phyloP scores from a whole-genome alignment of 1,140 invertebrate species.

The Drosophila nigromelanica region DNA sequence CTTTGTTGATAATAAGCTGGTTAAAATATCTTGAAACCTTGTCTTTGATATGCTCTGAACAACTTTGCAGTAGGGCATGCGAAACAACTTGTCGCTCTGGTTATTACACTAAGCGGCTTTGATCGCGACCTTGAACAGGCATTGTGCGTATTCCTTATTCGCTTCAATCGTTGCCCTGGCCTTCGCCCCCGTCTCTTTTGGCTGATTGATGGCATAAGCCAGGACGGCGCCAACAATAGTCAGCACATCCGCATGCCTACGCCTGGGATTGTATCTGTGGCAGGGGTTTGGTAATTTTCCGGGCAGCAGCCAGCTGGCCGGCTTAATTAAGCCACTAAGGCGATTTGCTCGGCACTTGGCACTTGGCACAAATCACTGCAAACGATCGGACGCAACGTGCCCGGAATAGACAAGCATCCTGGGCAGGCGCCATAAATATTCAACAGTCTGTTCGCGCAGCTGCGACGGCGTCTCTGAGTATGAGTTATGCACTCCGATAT shows the following conservation, averaged over 20 bases:
- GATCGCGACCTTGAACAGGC: constrained; percentile 61
- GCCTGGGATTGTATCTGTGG: constrained; percentile 4
- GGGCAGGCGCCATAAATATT: constrained; percentile 59
- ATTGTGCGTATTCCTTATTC: constrained; percentile 31
- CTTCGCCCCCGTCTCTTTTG: not conserved
- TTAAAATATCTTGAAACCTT: no score
- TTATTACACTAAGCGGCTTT: constrained; percentile 75
- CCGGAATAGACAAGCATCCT: constrained; percentile 51
- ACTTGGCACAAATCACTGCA: constrained; percentile 40
- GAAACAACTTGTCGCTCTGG: constrained; percentile 37
- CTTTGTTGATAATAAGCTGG: no score
- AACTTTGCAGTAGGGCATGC: constrained; percentile 1
- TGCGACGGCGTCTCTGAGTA: constrained; percentile 14
- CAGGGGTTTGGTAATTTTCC: not conserved
- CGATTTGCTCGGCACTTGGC: constrained; percentile 21
- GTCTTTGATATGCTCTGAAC: not conserved
- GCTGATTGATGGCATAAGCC: constrained; percentile 73
- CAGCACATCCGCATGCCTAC: constrained; percentile 62
- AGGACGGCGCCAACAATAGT: constrained; percentile 19
- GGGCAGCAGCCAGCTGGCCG: constrained; percentile 28
- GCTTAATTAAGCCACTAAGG: constrained; percentile 66
- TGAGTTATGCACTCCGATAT: constrained; percentile 12
- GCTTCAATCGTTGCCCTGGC: not conserved
- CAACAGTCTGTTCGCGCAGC: constrained; percentile 8
- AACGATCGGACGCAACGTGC: constrained; percentile 69